These are phyloP conservation scores for Chiropotes sagulatus DNA, from an alignment of 2,797 vertebrate species.

Conservation along the genomic window DNA sequence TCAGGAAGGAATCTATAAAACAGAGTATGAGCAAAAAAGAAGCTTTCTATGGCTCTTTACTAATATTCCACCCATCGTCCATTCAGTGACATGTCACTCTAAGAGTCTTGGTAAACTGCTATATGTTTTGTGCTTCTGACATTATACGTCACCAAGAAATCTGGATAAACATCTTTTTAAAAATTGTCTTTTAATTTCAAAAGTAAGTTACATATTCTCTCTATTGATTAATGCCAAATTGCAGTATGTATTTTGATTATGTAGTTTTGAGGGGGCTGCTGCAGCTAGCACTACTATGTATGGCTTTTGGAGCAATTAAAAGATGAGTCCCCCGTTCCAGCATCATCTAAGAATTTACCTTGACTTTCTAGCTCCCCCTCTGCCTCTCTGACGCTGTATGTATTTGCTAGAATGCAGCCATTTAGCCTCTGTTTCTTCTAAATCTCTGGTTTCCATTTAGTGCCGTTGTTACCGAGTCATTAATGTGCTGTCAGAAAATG, in stretches of 20 bases:
- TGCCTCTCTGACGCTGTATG: not conserved
- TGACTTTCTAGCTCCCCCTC: not conserved
- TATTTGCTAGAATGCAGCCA: not conserved
- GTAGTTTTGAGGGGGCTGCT: not conserved
- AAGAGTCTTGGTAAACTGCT: not conserved
- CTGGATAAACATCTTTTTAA: not conserved
- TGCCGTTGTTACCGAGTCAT: not conserved
- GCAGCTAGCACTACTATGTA: not conserved
- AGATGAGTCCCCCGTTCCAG: not conserved
- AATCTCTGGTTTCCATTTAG: not conserved
- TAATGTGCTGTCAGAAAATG: not conserved
- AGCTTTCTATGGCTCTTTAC: constrained; percentile 42
- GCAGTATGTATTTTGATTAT: not conserved
- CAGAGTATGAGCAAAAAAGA: constrained; percentile 32
- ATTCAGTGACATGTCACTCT: not conserved
- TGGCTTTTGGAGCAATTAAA: not conserved
- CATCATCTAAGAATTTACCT: not conserved
- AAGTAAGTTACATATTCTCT: not conserved
- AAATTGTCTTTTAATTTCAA: not conserved
- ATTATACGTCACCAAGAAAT: constrained; percentile 1
- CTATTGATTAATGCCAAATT: not conserved
- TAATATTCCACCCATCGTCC: constrained; percentile 4
- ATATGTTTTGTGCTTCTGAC: not conserved
- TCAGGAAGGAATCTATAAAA: constrained; percentile 66
- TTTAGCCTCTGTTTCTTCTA: not conserved